Conservation (phyloP, 2,113 vertebrate genomes). For the Anguilla rostrata region DNA sequence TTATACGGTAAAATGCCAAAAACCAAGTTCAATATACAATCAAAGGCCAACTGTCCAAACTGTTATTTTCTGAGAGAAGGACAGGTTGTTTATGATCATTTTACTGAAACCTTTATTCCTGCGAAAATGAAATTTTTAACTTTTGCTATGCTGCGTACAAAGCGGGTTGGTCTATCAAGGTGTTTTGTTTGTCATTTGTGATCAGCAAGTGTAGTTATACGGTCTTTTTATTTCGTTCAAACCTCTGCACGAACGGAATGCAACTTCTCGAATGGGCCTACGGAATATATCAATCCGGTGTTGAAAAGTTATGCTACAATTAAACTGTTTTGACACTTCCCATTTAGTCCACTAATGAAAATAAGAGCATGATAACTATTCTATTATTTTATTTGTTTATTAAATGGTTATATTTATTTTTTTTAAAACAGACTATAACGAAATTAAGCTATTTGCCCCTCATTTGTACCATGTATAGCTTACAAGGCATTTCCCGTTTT, state of each 20-base stretch:
- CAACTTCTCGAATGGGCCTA: not conserved
- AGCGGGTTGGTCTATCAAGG: not conserved
- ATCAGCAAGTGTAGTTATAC: not conserved
- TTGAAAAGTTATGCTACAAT: no score
- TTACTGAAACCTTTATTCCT: not conserved
- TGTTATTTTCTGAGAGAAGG: no score
- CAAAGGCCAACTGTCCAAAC: not conserved
- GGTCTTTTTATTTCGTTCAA: not conserved
- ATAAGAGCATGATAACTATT: no score
- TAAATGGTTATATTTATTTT: no score
- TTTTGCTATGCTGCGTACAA: not conserved
- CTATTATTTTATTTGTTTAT: no score
- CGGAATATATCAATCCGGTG: no score
- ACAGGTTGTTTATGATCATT: not conserved
- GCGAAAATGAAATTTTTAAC: not conserved
- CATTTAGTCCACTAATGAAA: no score
- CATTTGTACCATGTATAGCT: no score
- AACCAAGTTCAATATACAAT: not conserved
- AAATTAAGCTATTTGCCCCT: no score
- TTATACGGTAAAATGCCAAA: no score
- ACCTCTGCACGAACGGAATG: not conserved
- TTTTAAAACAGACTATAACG: not conserved
- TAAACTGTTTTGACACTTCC: no score
- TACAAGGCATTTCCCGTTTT: no score
- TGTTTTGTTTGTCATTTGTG: not conserved